A percentile compares a stretch with the other conserved stretches of the same genome.
phyloP scores from a whole-genome alignment of 1,140 invertebrate genomes.

The Holcopasites calliopsidis region DNA sequence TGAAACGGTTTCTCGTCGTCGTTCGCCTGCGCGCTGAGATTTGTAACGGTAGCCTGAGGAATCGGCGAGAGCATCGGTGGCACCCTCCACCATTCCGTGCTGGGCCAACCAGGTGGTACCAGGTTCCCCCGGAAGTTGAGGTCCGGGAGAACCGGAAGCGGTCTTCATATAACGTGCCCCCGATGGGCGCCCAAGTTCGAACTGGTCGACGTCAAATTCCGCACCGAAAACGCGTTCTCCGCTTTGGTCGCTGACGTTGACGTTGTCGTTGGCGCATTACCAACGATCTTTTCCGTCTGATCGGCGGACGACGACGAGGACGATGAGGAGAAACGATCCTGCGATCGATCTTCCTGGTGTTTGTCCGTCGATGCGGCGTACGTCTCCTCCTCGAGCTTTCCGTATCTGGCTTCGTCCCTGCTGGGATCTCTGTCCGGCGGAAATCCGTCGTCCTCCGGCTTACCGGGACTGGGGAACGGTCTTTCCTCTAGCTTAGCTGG shows the following conservation, averaged over 20 bases:
- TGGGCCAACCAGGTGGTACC: conserved; percentile 67
- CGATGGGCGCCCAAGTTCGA: conserved; percentile 58
- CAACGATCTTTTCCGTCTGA: conserved; percentile 33
- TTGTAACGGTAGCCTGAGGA: conserved; percentile 65
- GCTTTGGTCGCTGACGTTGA: conserved; percentile 21
- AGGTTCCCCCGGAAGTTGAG: conserved; percentile 79
- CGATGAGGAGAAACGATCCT: conserved; percentile 69
- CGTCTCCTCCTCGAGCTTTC: conserved; percentile 56
- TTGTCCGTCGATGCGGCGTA: conserved; percentile 50
- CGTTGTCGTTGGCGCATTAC: conserved; percentile 45
- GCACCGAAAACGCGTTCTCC: conserved; percentile 74
- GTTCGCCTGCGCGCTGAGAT: conserved; percentile 53
- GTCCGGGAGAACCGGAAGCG: conserved; percentile 88
- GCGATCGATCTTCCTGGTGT: conserved; percentile 65
- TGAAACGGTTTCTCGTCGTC: conserved; percentile 56
- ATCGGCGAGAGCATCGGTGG: conserved; percentile 74
- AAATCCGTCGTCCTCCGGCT: conserved; percentile 69
- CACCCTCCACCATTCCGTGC: conserved; percentile 77
- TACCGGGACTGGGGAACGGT: conserved; percentile 65
- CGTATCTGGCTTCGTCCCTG: conserved; percentile 61
- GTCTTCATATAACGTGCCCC: conserved; percentile 89
- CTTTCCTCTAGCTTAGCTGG: conserved; percentile 69
- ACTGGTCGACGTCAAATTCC: conserved; percentile 74
- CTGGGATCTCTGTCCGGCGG: conserved; percentile 62
- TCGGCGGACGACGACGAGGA: conserved; percentile 60